Evolutionary conservation across 2,888 invertebrate genomes (phyloP).

Genomic region (Eristalis intricaria): DNA sequence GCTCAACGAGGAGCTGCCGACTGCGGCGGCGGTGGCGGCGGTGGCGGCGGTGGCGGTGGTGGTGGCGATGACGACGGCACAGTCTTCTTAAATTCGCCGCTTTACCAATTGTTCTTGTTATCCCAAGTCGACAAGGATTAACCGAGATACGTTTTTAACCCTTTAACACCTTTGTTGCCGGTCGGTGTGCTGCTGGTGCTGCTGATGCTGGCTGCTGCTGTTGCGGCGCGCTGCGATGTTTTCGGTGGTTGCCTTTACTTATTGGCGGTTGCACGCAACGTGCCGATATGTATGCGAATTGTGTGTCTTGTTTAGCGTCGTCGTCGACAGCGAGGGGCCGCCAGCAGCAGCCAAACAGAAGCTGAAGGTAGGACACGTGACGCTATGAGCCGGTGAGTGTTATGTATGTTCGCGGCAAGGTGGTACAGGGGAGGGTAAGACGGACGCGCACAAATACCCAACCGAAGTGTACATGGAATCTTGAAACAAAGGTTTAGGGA

Average conservation of each 20-base stretch:
- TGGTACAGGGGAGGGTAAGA: not conserved
- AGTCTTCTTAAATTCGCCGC: conserved; percentile 66
- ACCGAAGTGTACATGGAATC: conserved; percentile 57
- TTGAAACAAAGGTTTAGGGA: conserved; percentile 49
- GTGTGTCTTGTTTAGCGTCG: conserved; percentile 68
- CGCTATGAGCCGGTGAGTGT: conserved; percentile 51
- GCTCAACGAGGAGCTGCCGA: conserved; percentile 24
- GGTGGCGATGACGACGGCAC: not conserved
- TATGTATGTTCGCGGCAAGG: not conserved
- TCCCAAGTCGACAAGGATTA: conserved; percentile 71
- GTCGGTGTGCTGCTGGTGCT: conserved; percentile 6
- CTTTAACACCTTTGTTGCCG: conserved; percentile 71
- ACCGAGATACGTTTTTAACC: conserved; percentile 70
- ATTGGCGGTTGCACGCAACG: conserved; percentile 68
- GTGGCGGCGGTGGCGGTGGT: not conserved
- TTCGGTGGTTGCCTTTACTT: conserved; percentile 44
- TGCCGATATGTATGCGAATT: conserved; percentile 44
- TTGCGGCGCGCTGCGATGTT: conserved; percentile 23
- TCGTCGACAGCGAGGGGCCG: conserved; percentile 61
- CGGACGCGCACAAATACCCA: conserved; percentile 32
- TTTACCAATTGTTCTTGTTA: conserved; percentile 72
- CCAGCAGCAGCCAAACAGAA: conserved; percentile 55
- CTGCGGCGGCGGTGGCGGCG: not conserved
- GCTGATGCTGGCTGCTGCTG: conserved; percentile 13
- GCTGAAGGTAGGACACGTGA: conserved; percentile 70